Conservation (phyloP, 2,797 vertebrate species). For the Tarsius wallacei region DNA sequence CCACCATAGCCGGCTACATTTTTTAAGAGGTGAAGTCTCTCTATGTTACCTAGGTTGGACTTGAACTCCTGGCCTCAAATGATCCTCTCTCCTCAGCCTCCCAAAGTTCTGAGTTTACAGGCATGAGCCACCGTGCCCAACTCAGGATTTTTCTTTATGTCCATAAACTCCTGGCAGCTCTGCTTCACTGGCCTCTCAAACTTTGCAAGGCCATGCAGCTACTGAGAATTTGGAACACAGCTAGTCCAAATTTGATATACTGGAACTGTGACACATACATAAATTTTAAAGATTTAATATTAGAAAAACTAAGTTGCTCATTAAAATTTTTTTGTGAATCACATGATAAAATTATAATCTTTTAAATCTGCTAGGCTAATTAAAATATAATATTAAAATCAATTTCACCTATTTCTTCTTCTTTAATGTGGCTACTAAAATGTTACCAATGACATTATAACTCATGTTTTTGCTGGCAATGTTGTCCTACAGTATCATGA, state of each 20-base stretch:
- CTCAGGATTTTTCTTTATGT: neutral
- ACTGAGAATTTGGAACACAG: neutral
- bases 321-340: conserved; percentile 36
- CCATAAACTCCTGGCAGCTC: neutral
- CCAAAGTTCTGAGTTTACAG: no score
- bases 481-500: neutral
- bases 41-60: no score
- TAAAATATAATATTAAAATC: neutral
- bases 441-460: conserved; percentile 4
- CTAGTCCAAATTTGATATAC: neutral
- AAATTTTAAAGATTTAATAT: neutral
- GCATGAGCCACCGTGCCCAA: no score
- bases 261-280: neutral
- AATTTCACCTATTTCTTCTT: neutral
- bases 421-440: neutral
- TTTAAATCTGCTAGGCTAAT: neutral
- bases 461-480: neutral
- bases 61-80: no score
- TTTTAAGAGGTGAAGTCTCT: no score
- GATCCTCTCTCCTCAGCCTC: no score
- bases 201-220: neutral
- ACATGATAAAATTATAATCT: neutral
- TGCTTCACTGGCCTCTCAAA: neutral
- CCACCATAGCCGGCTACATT: no score
- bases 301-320: neutral